Base-by-base conservation (phyloP, 1,140 invertebrate species). In the Scaptomyza montana region DNA sequence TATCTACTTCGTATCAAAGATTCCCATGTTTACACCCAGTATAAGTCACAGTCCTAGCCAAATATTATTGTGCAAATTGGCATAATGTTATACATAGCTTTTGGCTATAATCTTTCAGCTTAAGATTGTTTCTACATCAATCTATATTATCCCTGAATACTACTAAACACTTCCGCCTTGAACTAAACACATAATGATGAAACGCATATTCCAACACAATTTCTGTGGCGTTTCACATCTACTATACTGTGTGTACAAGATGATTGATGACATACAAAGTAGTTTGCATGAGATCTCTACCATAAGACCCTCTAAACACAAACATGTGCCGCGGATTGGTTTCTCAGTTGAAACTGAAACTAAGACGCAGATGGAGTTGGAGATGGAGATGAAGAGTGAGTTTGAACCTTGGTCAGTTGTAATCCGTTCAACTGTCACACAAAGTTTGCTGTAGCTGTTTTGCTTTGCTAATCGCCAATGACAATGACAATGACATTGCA, bases 221-320 rank as follows among this genome's bases (percentile, higher is more conserved):
- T 46, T 55, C 45, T 8, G 36, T 61, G 45, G 28, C 5, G 33
- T 50, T 28, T 25, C 6, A n/a, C n/a, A n/a, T n/a, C 3, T 25
- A 25, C 21, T 25, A 3, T 25, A 4, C 21, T 25, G 21, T 43
- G 45, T 54, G 55, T 56, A 78, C 71, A 68, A 47, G 55, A 86
- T 86, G 81, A 86, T 86, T 86, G 81, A 86, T 86, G 84, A 66
- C 64, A 68, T 16, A 67, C 65, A 68, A 62, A 43, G 66, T 62
- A 71, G 65, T 77, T 80, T 68, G 77, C 69, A 74, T 77, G 61
- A 74, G 78, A 73, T 77, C 61, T 36, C 8, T 9, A 2, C 47
- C 39, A 13, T 33, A 57, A 71, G 54, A 51, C 68, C 78, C 39
- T 60, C 39, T 28, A 63, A 59, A 65, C 33, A 63, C 46, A 59